phyloP scores from a whole-genome alignment of 2,113 vertebrate genomes.

The Scophthalmus maximus region DNA sequence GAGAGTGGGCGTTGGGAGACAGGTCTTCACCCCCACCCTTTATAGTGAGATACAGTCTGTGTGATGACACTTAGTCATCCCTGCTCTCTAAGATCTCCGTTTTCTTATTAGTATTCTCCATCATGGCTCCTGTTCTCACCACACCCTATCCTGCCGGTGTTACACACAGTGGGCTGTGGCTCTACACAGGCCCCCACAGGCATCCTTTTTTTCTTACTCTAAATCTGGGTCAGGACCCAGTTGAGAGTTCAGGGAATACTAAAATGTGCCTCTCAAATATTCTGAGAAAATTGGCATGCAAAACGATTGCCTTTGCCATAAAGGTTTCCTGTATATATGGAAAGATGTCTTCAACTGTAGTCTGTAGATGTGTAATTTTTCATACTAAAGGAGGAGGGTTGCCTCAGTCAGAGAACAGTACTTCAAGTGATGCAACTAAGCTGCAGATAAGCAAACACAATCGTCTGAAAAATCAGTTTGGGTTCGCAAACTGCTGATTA shows the following conservation, averaged over 20 bases:
- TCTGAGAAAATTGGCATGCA: conserved; percentile 37
- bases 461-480: conserved; percentile 38
- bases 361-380: conserved; percentile 50
- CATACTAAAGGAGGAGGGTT: conserved; percentile 47
- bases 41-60: conserved; percentile 37
- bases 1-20: conserved; percentile 25
- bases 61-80: conserved; percentile 67
- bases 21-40: conserved; percentile 38
- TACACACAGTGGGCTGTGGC: conserved; percentile 34
- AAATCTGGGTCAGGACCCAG: conserved; percentile 64
- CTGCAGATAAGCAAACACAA: conserved; percentile 64
- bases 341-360: conserved; percentile 8
- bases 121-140: conserved; percentile 52
- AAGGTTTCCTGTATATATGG: conserved; percentile 22
- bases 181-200: conserved; percentile 47
- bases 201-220: conserved; percentile 30
- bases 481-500: conserved; percentile 1
- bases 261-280: conserved; percentile 46
- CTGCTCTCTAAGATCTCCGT: conserved; percentile 35
- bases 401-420: conserved; percentile 51
- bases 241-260: conserved; percentile 52
- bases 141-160: conserved; percentile 41
- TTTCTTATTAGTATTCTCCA: conserved; percentile 37
- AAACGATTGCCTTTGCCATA: conserved; percentile 21
- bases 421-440: conserved; percentile 58